Evolutionary conservation across 1,140 invertebrate genomes (phyloP), one percentile per base, ranked within the genome.

Genomic region (Lasioglossum albipes): DNA sequence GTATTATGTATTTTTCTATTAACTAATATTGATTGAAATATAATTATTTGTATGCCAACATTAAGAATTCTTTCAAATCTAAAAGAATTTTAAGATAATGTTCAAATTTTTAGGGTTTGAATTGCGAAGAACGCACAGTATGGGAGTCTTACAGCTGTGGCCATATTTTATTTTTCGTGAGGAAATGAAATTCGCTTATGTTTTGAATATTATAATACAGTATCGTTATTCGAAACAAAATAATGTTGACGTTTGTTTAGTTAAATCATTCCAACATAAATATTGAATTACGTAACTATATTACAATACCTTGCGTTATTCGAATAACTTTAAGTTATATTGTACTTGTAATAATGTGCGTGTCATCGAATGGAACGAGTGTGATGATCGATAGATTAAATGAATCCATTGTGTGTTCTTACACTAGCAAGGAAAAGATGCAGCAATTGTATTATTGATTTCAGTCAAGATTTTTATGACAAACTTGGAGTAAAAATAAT

Each of bases 191-290:
- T 61, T 79, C 45, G 45, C 52, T 31, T 65, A 42, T 73, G 54
- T 73, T 7, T 13, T 62, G 61, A 73, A 79, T 73, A 49, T 73
- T 73, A 42, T 79, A 79, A 73, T 12, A 57, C 5, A 42, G 20
- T 2, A 12, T 36, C 36, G 5, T 42, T 57, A 1, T 49, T 18
- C 31, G 31, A 57, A 66, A 74, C 31, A 74, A 54, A 72, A 22
- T 64, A 31, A 54, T 66, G 54, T 57, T 49, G 22, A 31, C n/a
- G 36, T 67, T 75, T 66, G 20, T 75, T 22, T 31, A 0, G 52
- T 68, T 41, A 45, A 18, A 72, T 64, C 10, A n/a, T 65, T 54
- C 20, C 13, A 7, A 22, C 27, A 69, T 2, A 54, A 54, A 75
- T 2, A 13, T 76, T 59, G 57, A 59, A n/a, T 75, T 57, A 75